Conservation (phyloP, 2,113 vertebrate genomes). For the Isichthys henryi region DNA sequence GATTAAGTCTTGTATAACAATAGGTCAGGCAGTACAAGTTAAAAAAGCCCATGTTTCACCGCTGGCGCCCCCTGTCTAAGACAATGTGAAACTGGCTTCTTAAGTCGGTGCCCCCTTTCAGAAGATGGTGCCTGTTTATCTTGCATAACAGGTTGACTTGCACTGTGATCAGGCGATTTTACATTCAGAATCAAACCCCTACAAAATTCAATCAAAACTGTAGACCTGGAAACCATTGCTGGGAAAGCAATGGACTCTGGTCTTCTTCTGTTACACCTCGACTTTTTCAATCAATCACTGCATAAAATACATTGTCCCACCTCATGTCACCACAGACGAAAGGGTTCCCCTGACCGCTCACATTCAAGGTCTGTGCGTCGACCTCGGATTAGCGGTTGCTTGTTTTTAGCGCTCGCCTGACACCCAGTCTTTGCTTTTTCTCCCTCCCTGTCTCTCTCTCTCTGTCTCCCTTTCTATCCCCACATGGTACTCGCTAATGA, state of each 20-base stretch:
- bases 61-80: not conserved
- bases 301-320: not conserved
- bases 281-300: not conserved
- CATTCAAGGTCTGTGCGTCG: too few species aligned
- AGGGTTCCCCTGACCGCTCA: not conserved
- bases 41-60: not conserved
- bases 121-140: not conserved
- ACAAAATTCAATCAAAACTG: not conserved
- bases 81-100: not conserved
- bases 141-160: not conserved
- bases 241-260: not conserved
- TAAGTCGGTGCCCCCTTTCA: not conserved
- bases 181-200: not conserved
- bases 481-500: conserved; percentile 22
- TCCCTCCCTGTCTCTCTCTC: not conserved
- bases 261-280: not conserved
- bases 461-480: not conserved
- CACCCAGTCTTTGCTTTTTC: not conserved
- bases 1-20: not conserved
- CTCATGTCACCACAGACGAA: not conserved
- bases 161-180: not conserved
- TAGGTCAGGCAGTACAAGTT: not conserved
- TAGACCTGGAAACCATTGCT: not conserved
- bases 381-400: not conserved
- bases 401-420: not conserved